Evolutionary conservation across 1,140 invertebrate genomes (phyloP).

Genomic region (Goniozus legneri): DNA sequence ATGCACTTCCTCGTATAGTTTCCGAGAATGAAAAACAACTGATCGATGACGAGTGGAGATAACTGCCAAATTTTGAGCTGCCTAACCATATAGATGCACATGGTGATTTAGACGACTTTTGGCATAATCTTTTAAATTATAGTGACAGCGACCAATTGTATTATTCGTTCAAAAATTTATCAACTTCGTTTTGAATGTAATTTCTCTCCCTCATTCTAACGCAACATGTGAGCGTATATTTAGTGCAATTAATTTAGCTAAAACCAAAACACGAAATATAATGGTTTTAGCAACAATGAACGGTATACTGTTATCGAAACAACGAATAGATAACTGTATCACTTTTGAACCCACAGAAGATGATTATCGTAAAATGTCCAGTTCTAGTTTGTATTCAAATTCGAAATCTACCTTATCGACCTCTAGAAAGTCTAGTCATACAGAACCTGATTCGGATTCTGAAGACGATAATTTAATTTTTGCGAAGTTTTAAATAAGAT

Average conservation of each 20-base stretch:
- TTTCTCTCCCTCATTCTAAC: conserved; percentile 16
- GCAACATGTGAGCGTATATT: conserved; percentile 16
- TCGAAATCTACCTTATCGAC: too few relatives aligned
- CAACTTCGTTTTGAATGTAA: conserved; percentile 19
- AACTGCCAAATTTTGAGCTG: conserved; percentile 14
- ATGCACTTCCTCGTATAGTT: conserved; percentile 14
- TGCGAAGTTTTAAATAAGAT: too few relatives aligned
- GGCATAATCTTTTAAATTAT: conserved; percentile 11
- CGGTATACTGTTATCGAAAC: not conserved
- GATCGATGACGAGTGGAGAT: conserved; percentile 18
- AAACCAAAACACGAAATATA: not conserved
- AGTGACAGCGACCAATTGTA: conserved; percentile 11
- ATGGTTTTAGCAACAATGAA: not conserved
- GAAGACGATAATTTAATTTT: too few relatives aligned
- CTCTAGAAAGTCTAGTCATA: too few relatives aligned
- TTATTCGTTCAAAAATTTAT: conserved; percentile 16
- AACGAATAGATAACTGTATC: not conserved
- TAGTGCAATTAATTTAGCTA: not conserved
- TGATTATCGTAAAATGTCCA: not conserved
- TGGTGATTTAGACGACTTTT: conserved; percentile 15
- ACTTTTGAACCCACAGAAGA: not conserved
- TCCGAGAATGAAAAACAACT: conserved; percentile 9
- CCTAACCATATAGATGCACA: conserved; percentile 12
- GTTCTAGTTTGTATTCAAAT: not conserved
- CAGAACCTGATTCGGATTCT: too few relatives aligned